Percentiles rank a stretch among this genome's conserved stretches.
These are phyloP conservation scores for Ichneumoninae sp. DNA, from an alignment of 2,888 invertebrate genomes.

Conservation along the genomic window DNA sequence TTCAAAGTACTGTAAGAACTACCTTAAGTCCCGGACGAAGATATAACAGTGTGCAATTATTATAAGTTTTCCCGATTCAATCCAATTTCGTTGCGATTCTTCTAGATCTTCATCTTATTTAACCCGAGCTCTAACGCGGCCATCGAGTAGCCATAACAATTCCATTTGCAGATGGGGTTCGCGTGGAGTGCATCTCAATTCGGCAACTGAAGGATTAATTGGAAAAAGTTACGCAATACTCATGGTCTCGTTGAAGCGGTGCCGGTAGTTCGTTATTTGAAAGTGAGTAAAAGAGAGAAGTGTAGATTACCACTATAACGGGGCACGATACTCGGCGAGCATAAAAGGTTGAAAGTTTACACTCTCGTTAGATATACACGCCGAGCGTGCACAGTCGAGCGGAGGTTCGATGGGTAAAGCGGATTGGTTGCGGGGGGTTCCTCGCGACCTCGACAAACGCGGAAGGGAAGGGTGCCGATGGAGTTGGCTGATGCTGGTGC, in stretches of 20 bases:
- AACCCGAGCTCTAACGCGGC: background rate
- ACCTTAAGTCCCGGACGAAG: constrained; percentile 54
- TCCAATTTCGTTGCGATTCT: background rate
- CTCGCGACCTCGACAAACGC: constrained; percentile 57
- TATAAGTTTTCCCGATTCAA: background rate
- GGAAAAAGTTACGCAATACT: constrained; percentile 3
- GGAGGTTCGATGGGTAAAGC: constrained; percentile 56
- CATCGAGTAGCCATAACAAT: background rate
- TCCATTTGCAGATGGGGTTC: background rate
- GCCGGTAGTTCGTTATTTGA: constrained; percentile 5
- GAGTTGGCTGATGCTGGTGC: constrained; percentile 44
- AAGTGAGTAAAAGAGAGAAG: constrained; percentile 18
- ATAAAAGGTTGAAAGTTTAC: constrained; percentile 62
- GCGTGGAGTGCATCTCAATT: background rate
- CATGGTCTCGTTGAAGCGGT: constrained; percentile 3
- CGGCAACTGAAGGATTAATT: background rate
- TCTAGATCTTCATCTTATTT: background rate
- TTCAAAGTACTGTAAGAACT: too few relatives aligned
- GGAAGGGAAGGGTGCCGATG: constrained; percentile 28
- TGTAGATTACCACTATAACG: constrained; percentile 28
- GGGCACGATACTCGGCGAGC: constrained; percentile 31
- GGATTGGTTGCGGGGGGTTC: constrained; percentile 39
- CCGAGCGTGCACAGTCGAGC: constrained; percentile 52
- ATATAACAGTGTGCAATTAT: constrained; percentile 10
- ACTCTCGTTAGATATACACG: constrained; percentile 66